phyloP scores from a whole-genome alignment of 2,113 vertebrate species.

The Elachura formosa region DNA sequence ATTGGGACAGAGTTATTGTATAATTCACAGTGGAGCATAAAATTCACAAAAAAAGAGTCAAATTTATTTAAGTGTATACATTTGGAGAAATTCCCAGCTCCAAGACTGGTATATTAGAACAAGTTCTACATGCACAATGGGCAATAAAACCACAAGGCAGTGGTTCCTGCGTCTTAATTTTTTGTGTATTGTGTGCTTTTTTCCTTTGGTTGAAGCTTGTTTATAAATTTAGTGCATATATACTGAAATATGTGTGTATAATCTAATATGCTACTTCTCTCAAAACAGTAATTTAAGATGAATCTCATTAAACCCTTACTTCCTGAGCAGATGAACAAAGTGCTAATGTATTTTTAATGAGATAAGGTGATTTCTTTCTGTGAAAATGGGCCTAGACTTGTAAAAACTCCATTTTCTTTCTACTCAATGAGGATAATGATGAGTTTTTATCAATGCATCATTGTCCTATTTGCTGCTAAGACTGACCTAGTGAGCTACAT shows the following conservation, averaged over 20 bases:
- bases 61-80: neutral
- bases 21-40: neutral
- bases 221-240: neutral
- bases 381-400: slow-evolving; percentile 22
- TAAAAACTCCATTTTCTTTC: neutral
- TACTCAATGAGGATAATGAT: neutral
- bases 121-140: neutral
- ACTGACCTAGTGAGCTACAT: slow-evolving; percentile 45
- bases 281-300: slow-evolving; percentile 19
- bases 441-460: slow-evolving; percentile 2
- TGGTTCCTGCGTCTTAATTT: neutral
- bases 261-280: neutral
- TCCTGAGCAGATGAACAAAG: slow-evolving; percentile 35
- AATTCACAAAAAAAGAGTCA: neutral
- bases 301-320: slow-evolving; percentile 26
- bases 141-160: neutral
- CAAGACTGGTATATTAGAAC: neutral
- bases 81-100: neutral
- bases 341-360: slow-evolving; percentile 45
- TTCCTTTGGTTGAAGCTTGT: neutral
- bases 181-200: neutral
- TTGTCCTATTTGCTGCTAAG: slow-evolving; percentile 13
- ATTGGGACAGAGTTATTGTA: neutral
- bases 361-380: slow-evolving; percentile 44
- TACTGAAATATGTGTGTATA: neutral